Evolutionary conservation across 2,888 invertebrate species (phyloP), one percentile per base, ranked within the genome.

Genomic region (Gibbula magus): DNA sequence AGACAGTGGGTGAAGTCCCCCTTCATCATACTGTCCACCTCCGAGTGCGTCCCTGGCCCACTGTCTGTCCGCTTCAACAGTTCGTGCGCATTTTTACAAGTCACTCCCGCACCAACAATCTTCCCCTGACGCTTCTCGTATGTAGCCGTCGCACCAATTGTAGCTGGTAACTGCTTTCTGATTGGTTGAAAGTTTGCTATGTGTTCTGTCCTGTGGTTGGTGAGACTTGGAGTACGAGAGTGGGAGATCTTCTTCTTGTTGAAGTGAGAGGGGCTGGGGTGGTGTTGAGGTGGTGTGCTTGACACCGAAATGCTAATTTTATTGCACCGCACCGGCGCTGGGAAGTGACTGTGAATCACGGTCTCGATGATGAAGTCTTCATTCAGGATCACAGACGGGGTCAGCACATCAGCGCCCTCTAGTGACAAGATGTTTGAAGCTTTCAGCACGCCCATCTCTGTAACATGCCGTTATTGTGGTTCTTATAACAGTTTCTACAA

Each of bases 1-100:
- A 96, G 94, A 81, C 94, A 94, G 81, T 94, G 94, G 22, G 94
- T 94, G 87, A 95, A 96, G 90, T 95, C 96, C 66, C 95, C 95
- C 86, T 96, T 95, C 0, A 94, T 91, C 1, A 95, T 95, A 1
- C 95, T 94, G 0, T 79, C 79, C 66, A 95, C 95, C 0, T 95
- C 94, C 92, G 35, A 45, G 16, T 51, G 73, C 7, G 56, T 53
- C 16, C 83, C 78, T 18, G 86, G 84, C 8, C 79, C 52, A 73
- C 89, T 91, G 82, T 91, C 90, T n/a, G 84, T 80, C 54, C 91
- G 79, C 75, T 87, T 88, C 51, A 91, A 78, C 22, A 90, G 66
- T n/a, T 88, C 87, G 35, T 89, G 88, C 13, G 88, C 85, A 54
- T 87, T 88, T 4, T 87, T 85, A 84, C 90, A 90, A 2, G 86